Evolutionary conservation across 2,113 vertebrate genomes (phyloP).

Genomic region (Thamnaconus septentrionalis): DNA sequence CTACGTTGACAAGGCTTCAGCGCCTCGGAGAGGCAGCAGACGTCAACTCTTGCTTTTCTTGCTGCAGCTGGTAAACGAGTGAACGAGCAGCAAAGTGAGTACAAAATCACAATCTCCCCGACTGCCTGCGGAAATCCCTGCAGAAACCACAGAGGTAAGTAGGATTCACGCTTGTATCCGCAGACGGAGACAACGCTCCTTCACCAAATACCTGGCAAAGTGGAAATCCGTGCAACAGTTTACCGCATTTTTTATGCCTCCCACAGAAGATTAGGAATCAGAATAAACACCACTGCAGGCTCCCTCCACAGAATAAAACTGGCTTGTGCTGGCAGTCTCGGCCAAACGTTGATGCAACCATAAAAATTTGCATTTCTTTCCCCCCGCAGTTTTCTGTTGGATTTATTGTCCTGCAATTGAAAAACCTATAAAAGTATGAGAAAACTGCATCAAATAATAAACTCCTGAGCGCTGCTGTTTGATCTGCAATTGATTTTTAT

Average conservation of each 20-base stretch:
- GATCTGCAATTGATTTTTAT: conserved; percentile 40
- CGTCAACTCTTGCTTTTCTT: not conserved
- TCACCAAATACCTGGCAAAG: conserved; percentile 24
- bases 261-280: conserved; percentile 40
- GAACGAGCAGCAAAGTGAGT: not conserved
- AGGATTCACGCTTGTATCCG: conserved; percentile 28
- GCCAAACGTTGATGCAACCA: conserved; percentile 14
- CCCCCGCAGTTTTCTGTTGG: not conserved
- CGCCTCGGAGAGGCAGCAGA: not conserved
- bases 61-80: not conserved
- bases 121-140: conserved; percentile 5
- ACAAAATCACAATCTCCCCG: conserved; percentile 3
- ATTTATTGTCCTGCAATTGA: conserved; percentile 21
- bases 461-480: conserved; percentile 1
- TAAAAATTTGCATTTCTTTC: not conserved
- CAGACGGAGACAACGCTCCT: conserved; percentile 25
- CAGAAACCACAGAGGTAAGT: not conserved
- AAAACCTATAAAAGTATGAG: conserved; percentile 12
- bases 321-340: conserved; percentile 5
- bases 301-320: conserved; percentile 8
- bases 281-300: conserved; percentile 17
- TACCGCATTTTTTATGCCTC: conserved; percentile 38
- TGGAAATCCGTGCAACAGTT: conserved; percentile 39
- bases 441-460: not conserved
- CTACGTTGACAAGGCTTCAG: not conserved